Conservation (phyloP, 2,888 invertebrate genomes). For the Prosopocoilus inquinatus region DNA sequence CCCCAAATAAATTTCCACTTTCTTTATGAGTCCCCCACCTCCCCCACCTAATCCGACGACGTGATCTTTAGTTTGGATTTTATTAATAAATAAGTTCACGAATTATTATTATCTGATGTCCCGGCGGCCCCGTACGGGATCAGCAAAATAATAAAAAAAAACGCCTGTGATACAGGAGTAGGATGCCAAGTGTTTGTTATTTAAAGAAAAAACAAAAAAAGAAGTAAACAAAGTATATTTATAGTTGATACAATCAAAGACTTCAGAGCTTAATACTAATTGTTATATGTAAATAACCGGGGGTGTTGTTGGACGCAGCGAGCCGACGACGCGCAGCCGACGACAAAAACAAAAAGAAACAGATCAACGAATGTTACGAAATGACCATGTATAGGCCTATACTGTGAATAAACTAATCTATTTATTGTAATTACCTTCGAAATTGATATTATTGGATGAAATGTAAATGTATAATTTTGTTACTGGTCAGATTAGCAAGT, state of each 20-base stretch:
- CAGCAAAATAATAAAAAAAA: conserved; percentile 2
- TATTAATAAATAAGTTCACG: no score
- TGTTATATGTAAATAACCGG: no score
- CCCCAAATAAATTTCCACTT: no score
- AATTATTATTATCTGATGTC: background rate
- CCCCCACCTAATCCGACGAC: no score
- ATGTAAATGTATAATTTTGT: conserved; percentile 15
- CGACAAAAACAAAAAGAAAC: conserved; percentile 12
- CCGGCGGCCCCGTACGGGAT: background rate
- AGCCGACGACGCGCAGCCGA: background rate
- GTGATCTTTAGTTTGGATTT: no score
- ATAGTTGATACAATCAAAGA: conserved; percentile 32
- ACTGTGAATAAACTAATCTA: conserved; percentile 18
- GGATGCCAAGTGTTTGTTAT: conserved; percentile 23
- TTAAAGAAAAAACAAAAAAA: no score
- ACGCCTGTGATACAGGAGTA: conserved; percentile 30
- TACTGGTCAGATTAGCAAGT: conserved; percentile 5
- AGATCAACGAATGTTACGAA: conserved; percentile 31
- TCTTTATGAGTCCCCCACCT: no score
- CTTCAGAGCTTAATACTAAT: conserved; percentile 30
- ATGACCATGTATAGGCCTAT: conserved; percentile 23
- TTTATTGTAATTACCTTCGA: background rate
- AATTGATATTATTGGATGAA: conserved; percentile 19
- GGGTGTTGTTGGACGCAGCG: no score
- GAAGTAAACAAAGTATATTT: conserved; percentile 14